phyloP scores from a whole-genome alignment of 2,888 invertebrate species.

The Morinoia aosen region DNA sequence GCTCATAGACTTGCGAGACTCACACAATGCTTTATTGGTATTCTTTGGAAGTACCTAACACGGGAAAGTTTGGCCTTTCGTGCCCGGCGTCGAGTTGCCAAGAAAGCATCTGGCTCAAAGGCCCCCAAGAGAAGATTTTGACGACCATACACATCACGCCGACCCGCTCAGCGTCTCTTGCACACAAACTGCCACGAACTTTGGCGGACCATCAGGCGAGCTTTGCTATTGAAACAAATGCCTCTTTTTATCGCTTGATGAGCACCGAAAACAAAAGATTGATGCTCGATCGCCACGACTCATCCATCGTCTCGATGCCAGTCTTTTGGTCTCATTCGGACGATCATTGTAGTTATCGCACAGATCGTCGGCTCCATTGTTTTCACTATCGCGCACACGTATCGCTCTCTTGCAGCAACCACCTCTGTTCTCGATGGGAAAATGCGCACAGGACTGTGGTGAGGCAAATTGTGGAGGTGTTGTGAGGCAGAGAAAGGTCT shows the following conservation, averaged over 20 bases:
- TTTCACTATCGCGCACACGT: constrained; percentile 34
- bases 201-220: constrained; percentile 7
- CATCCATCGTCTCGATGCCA: constrained; percentile 49
- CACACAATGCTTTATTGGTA: not conserved
- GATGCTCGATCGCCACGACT: constrained; percentile 50
- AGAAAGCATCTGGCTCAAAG: not conserved
- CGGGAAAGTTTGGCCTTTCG: not conserved
- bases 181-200: not conserved
- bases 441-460: not conserved
- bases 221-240: constrained; percentile 49
- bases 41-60: not conserved
- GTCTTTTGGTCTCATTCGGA: constrained; percentile 49
- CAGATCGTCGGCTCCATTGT: constrained; percentile 52
- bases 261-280: constrained; percentile 51
- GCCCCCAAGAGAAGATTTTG: not conserved
- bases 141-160: not conserved
- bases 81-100: not conserved
- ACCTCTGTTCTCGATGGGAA: constrained; percentile 23
- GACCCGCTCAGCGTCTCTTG: not conserved
- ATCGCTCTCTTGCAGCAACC: constrained; percentile 22
- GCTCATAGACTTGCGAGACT: not conserved
- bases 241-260: constrained; percentile 51
- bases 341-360: constrained; percentile 51
- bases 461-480: not conserved
- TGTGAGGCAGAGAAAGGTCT: not conserved